Evolutionary conservation across 2,113 vertebrate genomes (phyloP), one percentile per base, ranked within the genome.

Genomic region (Tricholaema leucomelas): DNA sequence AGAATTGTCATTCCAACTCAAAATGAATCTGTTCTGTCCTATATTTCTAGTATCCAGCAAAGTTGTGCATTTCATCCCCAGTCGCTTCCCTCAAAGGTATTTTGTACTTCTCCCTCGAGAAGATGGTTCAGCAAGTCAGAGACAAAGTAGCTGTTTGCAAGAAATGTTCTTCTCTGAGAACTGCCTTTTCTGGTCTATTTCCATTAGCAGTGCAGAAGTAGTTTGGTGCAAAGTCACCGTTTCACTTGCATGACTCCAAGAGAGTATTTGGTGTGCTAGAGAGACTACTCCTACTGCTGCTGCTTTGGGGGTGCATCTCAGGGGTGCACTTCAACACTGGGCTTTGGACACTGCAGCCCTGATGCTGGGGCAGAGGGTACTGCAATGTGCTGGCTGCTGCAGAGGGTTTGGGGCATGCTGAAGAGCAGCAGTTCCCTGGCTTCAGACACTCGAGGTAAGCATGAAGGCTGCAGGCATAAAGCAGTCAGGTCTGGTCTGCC

Each of bases 181-280:
- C 19, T 8, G 19, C 20, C 12, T 81, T 87, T 65, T 79, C 81
- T 81, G 71, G 44, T 46, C 30, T 58, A 61, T 88, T 65, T 54
- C 66, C 79, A 9, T 55, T 81, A 88, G 42, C 59, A 44, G 35
- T 3, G 15, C 18, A 58, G 66, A 93, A 72, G 8, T 50, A 76
- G 79, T 89, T 73, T 69, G 50, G 66, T 93, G 74, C 67, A 91
- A 88, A 92, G 30, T 73, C 84, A 79, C 63, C 20, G 63, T 69
- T 93, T 91, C 70, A 50, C 35, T 75, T 78, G 27, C 40, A 4
- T 71, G 91, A 65, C 27, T 91, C 74, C 66, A 87, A 35, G 13
- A 75, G 12, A 10, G 19, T 79, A 36, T 73, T 65, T 54, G 55
- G 21, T 61, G 31, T 7, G 6, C 23, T 31, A 60, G 8, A 63